Evolutionary conservation across 2,113 vertebrate genomes (phyloP).

Genomic region (Vulpes lagopus): DNA sequence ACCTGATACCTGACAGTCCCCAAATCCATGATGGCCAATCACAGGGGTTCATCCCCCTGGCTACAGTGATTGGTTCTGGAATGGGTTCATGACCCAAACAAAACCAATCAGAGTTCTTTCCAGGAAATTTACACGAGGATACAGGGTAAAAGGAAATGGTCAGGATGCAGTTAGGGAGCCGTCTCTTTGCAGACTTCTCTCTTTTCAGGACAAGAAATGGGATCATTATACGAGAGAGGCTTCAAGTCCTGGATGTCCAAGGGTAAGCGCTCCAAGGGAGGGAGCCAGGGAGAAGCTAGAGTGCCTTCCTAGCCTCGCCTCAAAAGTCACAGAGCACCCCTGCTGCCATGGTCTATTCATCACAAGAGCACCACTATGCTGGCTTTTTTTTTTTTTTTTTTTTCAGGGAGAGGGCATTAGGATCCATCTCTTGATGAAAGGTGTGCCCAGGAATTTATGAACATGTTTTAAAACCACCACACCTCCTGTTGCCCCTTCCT

Average conservation of each 20-base stretch:
- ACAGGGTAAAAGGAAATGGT: not conserved
- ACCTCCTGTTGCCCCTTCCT: not conserved
- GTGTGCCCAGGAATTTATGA: not conserved
- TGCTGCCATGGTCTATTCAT: accelerated
- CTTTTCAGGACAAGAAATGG: not conserved
- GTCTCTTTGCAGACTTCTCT: not conserved
- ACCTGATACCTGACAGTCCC: not conserved
- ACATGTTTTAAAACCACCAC: not conserved
- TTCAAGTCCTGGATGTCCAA: not conserved
- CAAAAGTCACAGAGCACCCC: not conserved
- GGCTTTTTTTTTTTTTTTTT: accelerated
- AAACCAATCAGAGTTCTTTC: not conserved
- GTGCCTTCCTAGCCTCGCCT: not conserved
- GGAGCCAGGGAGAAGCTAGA: accelerated
- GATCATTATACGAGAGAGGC: not conserved
- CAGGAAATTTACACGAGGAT: not conserved
- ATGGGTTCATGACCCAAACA: not conserved
- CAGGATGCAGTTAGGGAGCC: too few relatives aligned
- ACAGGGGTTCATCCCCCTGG: not conserved
- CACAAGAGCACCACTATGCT: too few relatives aligned
- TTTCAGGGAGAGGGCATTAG: not conserved
- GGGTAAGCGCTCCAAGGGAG: not conserved
- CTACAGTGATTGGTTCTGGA: not conserved
- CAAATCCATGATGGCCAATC: not conserved
- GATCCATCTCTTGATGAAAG: not conserved